Conservation (phyloP, 2,113 vertebrate genomes). For the Podocnemis expansa region DNA sequence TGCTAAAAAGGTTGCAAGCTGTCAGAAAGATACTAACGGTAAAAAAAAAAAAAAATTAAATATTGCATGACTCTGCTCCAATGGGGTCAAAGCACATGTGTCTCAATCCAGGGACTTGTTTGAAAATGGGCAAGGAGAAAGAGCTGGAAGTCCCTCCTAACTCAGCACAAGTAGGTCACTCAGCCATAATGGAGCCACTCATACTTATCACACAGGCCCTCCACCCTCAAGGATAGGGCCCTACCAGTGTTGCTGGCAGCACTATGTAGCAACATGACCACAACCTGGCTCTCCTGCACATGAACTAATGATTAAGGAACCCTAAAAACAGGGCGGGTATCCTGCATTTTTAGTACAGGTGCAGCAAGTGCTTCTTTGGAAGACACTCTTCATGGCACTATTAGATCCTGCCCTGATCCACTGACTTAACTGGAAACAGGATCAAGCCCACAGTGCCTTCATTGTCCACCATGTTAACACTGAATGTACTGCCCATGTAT, state of each 20-base stretch:
- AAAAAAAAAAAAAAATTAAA: background rate
- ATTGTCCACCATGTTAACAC: background rate
- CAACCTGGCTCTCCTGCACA: background rate
- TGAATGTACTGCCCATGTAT: too few relatives aligned
- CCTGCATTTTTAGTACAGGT: background rate
- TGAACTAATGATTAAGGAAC: rapidly evolving
- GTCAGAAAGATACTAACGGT: background rate
- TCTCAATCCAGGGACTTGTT: background rate
- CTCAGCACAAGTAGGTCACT: background rate
- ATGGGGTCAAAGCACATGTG: background rate
- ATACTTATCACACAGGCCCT: background rate
- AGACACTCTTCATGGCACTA: background rate
- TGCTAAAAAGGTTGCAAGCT: background rate
- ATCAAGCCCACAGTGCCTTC: background rate
- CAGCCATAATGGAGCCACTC: background rate
- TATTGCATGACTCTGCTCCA: background rate
- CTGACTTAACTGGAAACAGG: background rate
- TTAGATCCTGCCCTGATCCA: background rate
- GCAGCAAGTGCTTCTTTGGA: background rate
- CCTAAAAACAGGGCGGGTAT: rapidly evolving
- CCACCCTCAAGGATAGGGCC: background rate
- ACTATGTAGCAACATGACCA: background rate
- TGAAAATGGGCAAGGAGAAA: background rate
- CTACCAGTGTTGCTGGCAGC: background rate
- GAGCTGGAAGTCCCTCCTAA: background rate